Conservation (phyloP, 2,797 vertebrate genomes). For the Poeciliopsis infans region DNA sequence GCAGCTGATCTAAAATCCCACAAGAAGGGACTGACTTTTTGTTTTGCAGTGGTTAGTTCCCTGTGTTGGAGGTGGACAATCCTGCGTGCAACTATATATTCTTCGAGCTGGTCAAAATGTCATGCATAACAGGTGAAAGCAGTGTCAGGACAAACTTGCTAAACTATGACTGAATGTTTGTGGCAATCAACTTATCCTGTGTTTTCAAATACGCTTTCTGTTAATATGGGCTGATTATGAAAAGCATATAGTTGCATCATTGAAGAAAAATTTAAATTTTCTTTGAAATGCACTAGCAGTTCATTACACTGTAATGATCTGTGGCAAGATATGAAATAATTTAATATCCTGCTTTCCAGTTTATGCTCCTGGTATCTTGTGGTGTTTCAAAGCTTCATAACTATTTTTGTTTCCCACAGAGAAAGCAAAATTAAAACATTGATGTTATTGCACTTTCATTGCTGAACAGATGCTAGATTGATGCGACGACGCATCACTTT, state of each 20-base stretch:
- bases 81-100: neutral
- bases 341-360: neutral
- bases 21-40: neutral
- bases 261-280: neutral
- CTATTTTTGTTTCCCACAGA: neutral
- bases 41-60: neutral
- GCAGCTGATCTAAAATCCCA: neutral
- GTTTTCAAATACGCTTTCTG: neutral
- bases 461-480: constrained; percentile 13
- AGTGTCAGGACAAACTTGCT: neutral
- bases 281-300: neutral
- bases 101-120: neutral
- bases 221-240: neutral
- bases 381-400: constrained; percentile 1
- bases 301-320: neutral
- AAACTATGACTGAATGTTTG: neutral
- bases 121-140: neutral
- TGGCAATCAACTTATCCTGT: neutral
- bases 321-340: neutral
- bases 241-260: neutral
- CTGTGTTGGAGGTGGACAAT: neutral
- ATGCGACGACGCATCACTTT: constrained; percentile 11
- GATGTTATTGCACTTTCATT: neutral
- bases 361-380: neutral
- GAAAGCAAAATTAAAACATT: neutral